phyloP scores from a whole-genome alignment of 2,113 vertebrate species.

The Onychorhynchus coronatus region DNA sequence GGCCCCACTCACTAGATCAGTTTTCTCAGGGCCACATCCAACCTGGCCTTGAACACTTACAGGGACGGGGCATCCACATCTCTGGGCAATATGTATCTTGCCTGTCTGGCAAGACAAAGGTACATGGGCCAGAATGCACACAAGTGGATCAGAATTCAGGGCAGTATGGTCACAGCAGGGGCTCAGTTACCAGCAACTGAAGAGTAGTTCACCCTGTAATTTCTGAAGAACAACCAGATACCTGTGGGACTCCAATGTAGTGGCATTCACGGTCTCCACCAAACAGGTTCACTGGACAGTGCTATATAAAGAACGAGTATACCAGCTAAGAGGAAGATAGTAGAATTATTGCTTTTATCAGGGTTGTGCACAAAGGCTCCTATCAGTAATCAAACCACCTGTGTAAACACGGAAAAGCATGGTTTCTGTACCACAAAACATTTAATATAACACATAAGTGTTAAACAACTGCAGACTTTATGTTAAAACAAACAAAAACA shows the following conservation, averaged over 20 bases:
- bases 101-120: neutral
- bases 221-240: neutral
- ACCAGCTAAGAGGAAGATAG: neutral
- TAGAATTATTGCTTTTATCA: neutral
- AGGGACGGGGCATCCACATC: neutral
- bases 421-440: neutral
- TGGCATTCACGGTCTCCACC: neutral
- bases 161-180: rapidly evolving
- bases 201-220: neutral
- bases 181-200: neutral
- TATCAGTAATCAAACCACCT: neutral
- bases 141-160: neutral
- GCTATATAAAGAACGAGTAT: neutral
- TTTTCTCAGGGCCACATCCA: neutral
- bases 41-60: neutral
- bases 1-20: no score
- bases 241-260: neutral
- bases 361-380: neutral
- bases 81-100: neutral
- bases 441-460: neutral
- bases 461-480: neutral
- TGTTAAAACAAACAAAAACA: neutral
- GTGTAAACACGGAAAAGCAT: neutral
- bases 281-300: neutral
- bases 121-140: neutral